Evolutionary conservation across 2,797 vertebrate species (phyloP).

Genomic region (Poeciliopsis paucimaculata): DNA sequence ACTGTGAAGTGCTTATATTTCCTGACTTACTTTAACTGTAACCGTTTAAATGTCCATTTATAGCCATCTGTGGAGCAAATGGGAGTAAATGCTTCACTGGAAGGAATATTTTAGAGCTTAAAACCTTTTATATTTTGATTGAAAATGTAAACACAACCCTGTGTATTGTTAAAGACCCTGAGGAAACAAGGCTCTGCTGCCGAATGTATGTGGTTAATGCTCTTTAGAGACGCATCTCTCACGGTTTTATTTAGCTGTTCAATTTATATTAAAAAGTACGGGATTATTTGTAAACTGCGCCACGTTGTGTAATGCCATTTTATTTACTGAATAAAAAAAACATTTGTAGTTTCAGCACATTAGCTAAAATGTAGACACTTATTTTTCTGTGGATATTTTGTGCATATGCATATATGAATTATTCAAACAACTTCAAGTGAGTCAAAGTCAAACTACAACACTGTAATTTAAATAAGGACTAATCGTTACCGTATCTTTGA

Average conservation of each 20-base stretch:
- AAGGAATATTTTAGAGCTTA: not conserved
- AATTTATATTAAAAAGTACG: not conserved
- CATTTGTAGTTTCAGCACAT: not conserved
- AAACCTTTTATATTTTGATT: not conserved
- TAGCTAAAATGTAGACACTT: not conserved
- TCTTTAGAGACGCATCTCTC: not conserved
- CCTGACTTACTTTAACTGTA: not conserved
- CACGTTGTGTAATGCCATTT: not conserved
- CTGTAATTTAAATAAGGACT: slow-evolving; percentile 30
- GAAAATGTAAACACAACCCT: not conserved
- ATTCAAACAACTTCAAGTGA: slow-evolving; percentile 45
- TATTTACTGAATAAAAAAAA: not conserved
- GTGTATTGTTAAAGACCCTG: not conserved
- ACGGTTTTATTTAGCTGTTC: not conserved
- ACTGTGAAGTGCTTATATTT: not conserved
- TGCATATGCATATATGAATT: slow-evolving; percentile 29
- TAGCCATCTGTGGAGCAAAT: not conserved
- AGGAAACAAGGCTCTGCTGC: too few species aligned
- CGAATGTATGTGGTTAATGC: not conserved
- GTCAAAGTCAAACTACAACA: slow-evolving; percentile 23
- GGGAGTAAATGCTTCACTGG: not conserved
- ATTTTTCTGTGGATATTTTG: slow-evolving; percentile 1
- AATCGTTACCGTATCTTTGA: slow-evolving; percentile 7
- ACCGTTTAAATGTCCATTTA: not conserved
- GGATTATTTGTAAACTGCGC: not conserved